A percentile compares a stretch with the other conserved stretches of the same genome.
phyloP scores from a whole-genome alignment of 2,888 invertebrate species.

The Tipula unca region DNA sequence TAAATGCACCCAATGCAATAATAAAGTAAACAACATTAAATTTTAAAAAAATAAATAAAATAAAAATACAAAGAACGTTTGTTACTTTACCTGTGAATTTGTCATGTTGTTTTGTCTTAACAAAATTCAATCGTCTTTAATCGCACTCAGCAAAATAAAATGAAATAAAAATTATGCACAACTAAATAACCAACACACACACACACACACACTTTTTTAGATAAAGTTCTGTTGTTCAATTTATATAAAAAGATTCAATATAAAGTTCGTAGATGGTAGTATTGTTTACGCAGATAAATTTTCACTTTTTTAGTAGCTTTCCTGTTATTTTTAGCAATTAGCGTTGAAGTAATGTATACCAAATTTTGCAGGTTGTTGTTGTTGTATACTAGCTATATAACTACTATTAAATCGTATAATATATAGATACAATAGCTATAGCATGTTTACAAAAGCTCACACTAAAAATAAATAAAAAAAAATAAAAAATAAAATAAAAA shows the following conservation, averaged over 20 bases:
- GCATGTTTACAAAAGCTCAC: not conserved
- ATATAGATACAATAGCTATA: not conserved
- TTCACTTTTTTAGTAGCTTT: not conserved
- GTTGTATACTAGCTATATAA: not conserved
- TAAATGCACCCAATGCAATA: conserved; percentile 22
- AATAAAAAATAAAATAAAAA: not conserved
- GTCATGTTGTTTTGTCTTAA: conserved; percentile 45
- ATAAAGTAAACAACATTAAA: not conserved
- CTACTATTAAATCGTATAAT: not conserved
- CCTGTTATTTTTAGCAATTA: not conserved
- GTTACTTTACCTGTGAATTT: conserved; percentile 51
- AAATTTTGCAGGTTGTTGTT: not conserved
- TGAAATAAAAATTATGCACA: not conserved
- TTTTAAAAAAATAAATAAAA: conserved; percentile 32
- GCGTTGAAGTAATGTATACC: not conserved
- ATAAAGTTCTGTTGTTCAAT: not conserved
- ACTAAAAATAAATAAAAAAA: not conserved
- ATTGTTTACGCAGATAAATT: not conserved
- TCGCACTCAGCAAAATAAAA: not conserved
- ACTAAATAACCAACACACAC: not conserved
- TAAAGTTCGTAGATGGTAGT: not conserved
- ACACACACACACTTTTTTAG: not conserved
- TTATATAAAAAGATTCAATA: not conserved
- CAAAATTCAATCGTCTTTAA: not conserved
- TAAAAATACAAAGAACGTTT: conserved; percentile 26